Evolutionary conservation across 2,797 vertebrate genomes (phyloP).

Genomic region (Triplophysa bombifrons): DNA sequence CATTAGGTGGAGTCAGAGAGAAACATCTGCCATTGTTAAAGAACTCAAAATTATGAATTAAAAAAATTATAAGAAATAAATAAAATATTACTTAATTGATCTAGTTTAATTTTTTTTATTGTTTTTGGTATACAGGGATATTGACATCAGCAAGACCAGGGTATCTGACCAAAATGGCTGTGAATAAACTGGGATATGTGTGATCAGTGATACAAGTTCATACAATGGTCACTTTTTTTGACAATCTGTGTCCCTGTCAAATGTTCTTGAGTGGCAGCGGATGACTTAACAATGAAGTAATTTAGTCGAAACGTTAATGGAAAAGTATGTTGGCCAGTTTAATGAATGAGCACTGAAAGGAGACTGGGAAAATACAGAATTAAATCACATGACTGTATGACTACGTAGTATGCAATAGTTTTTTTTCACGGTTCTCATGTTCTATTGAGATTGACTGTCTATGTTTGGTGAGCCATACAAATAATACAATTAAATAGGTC

Average conservation of each 20-base stretch:
- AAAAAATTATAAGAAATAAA: too few relatives aligned
- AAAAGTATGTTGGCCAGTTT: neutral
- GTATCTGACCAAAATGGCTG: neutral
- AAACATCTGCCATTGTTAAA: neutral
- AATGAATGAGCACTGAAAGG: neutral
- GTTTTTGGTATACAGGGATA: too few relatives aligned
- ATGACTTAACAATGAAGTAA: neutral
- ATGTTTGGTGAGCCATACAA: too few relatives aligned
- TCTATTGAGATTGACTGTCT: neutral
- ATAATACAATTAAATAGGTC: too few relatives aligned
- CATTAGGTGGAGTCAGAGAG: slow-evolving; percentile 24
- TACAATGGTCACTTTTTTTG: neutral
- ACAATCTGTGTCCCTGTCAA: neutral
- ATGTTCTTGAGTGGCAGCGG: neutral
- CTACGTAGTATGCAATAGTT: neutral
- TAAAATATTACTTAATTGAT: too few relatives aligned
- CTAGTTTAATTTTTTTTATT: too few relatives aligned
- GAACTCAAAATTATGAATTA: too few relatives aligned
- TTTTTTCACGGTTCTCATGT: neutral
- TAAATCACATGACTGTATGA: neutral
- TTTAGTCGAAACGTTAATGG: neutral
- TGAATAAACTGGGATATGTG: neutral
- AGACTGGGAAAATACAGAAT: neutral
- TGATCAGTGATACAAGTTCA: neutral
- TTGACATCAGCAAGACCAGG: neutral